Evolutionary conservation across 2,888 invertebrate genomes (phyloP), one percentile per base, ranked within the genome.

Genomic region (Prenolepis imparis): DNA sequence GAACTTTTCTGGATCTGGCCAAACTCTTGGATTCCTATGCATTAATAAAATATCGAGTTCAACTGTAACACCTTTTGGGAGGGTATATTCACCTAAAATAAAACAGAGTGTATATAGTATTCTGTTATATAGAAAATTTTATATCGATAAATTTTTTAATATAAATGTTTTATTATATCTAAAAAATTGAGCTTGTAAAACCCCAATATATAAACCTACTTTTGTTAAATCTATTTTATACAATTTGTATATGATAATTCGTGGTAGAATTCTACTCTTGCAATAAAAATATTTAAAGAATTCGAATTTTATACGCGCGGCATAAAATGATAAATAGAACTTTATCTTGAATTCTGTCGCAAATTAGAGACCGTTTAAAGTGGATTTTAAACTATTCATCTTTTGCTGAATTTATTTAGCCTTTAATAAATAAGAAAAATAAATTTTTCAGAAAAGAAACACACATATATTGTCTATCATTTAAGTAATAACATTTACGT

Each of bases 1-100:
- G 84, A 95, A 95, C 84, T 91, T 93, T 44, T 94, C 90, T 18
- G 96, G 95, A 66, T 96, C 91, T 8, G 95, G 95, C 90, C 95
- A 96, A 48, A 95, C 90, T 2, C 93, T 92, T 1, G 95, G 95
- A 90, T 95, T 94, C 36, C 95, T 94, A 89, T 95, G 95, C 57
- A 95, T 91, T 36, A 36, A 36, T 82, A 95, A 4, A 6, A 93
- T 83, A 18, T 95, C 95, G 21, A 95, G 86, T n/a, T 95, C 91
- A 1, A 95, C 85, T 6, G 90, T 93, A 0, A 93, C 92, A 4
- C 94, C 95, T 83, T 95, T 95, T 0, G 95, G 95, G 32, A 95
- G 88, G 0, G 73, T 90, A 63, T 91, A 88, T 36, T 92, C 91
- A 88, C 92, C 95, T 95, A 68, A 61, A 93, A 91, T 24, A 52